These are phyloP conservation scores for Muraenolepis orangiensis DNA, from an alignment of 2,797 vertebrate genomes.

Conservation along the genomic window DNA sequence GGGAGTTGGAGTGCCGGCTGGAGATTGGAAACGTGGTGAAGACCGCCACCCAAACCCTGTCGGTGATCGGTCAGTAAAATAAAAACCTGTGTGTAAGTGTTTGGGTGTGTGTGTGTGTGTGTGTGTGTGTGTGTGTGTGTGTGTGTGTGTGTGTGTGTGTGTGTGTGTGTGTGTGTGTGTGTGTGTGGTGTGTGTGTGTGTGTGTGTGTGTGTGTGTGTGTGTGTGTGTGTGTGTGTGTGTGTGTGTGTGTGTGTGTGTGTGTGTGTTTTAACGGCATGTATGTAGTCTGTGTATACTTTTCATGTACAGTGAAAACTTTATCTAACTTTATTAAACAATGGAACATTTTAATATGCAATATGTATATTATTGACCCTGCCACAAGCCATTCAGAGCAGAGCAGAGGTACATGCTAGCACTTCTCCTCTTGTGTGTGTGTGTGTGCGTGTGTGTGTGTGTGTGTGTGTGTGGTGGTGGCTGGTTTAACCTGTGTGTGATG, in stretches of 20 bases:
- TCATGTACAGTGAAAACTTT: not conserved
- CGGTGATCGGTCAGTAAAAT: constrained; percentile 64
- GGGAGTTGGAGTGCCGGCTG: constrained; percentile 61
- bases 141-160: not conserved
- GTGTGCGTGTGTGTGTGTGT: no score
- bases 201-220: not conserved
- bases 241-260: not conserved
- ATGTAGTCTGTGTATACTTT: not conserved
- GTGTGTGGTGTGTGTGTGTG: not conserved
- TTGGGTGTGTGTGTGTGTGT: not conserved
- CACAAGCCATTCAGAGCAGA: no score
- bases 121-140: not conserved
- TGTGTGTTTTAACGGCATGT: not conserved
- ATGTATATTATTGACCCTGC: no score
- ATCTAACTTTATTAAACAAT: no score
- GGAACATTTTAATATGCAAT: no score
- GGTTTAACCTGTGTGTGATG: no score
- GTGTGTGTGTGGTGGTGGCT: no score
- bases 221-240: not conserved
- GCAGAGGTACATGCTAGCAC: no score
- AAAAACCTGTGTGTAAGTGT: not conserved
- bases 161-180: not conserved
- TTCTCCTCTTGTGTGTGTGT: no score
- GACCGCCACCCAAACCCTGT: constrained; percentile 1
- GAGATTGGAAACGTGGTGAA: constrained; percentile 31